Evolutionary conservation across 2,113 vertebrate species (phyloP), one percentile per base, ranked within the genome.

Genomic region (Circaetus gallicus): DNA sequence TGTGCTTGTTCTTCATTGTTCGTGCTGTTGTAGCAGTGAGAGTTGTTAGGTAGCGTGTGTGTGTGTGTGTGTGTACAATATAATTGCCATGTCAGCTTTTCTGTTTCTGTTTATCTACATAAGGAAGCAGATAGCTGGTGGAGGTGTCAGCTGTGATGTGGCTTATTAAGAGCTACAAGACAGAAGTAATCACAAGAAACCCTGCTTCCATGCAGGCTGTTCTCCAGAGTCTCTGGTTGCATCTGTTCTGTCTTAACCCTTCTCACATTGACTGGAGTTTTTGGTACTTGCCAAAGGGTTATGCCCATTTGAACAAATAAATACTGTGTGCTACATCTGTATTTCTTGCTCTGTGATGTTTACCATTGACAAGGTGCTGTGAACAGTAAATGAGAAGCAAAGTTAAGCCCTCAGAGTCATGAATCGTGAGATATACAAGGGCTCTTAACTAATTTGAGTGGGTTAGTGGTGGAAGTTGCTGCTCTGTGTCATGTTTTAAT

Each of bases 131-230:
- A 82, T 80, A 89, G 45, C 63, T 87, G 77, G 81, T 95, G 78
- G 83, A 95, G 72, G 89, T 95, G 70, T 91, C 86, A 89, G 69
- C 91, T 95, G 61, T 86, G 89, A 89, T 87, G 89, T 79, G 81
- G 73, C 28, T 95, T 92, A 84, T 84, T 80, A 95, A 86, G 78
- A 87, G 50, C 56, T 95, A 53, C 76, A 89, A 86, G 86, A 94
- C 82, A 95, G 53, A 86, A 92, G 53, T 92, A 83, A 87, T 94
- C 81, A 61, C 24, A 77, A 89, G 83, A 82, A 95, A 17, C 56
- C 31, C 56, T 69, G 70, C 58, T 84, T 71, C 78, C 7, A 25
- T 52, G 29, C 21, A 21, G 83, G 21, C 70, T 82, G 81, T 69
- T 96, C 82, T 92, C 78, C 82, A 71, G 66, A 69, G 89, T 59